Percentiles rank a stretch among this genome's conserved stretches.
phyloP scores from a whole-genome alignment of 2,888 invertebrate species.

The Lochmaea crataegi region DNA sequence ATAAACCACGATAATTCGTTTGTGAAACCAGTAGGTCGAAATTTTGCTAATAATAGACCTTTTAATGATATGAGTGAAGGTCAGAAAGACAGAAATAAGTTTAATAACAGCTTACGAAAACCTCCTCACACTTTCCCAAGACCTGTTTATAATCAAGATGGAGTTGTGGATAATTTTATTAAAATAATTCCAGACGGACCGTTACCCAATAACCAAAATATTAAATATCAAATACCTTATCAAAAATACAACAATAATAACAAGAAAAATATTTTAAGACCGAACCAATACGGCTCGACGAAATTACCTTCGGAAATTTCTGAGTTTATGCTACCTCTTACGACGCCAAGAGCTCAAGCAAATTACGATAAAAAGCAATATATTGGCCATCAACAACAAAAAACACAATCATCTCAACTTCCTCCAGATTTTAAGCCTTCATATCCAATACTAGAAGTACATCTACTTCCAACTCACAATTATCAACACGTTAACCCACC shows the following conservation, averaged over 20 bases:
- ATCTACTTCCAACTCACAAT: constrained; percentile 3
- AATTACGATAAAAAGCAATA: constrained; percentile 38
- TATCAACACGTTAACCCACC: not conserved
- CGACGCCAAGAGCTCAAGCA: constrained; percentile 34
- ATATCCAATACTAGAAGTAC: constrained; percentile 17
- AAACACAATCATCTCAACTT: constrained; percentile 1
- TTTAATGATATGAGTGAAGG: not conserved
- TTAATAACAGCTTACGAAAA: constrained; percentile 1
- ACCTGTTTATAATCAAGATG: constrained; percentile 18
- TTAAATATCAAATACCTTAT: not conserved
- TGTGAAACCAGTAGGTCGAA: not conserved
- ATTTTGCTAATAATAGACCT: constrained; percentile 6
- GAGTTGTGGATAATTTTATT: not conserved
- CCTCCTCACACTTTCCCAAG: constrained; percentile 10
- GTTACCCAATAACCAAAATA: not conserved
- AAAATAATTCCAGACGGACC: constrained; percentile 13
- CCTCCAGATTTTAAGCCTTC: constrained; percentile 29
- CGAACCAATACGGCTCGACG: constrained; percentile 44
- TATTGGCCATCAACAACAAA: constrained; percentile 21
- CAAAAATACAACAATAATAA: constrained; percentile 13
- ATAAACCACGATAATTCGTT: constrained; percentile 58
- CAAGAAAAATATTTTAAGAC: constrained; percentile 51
- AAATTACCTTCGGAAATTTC: constrained; percentile 42
- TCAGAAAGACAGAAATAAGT: not conserved
- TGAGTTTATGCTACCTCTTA: constrained; percentile 55